phyloP scores from a whole-genome alignment of 2,113 vertebrate species.

The Ailurus styani region DNA sequence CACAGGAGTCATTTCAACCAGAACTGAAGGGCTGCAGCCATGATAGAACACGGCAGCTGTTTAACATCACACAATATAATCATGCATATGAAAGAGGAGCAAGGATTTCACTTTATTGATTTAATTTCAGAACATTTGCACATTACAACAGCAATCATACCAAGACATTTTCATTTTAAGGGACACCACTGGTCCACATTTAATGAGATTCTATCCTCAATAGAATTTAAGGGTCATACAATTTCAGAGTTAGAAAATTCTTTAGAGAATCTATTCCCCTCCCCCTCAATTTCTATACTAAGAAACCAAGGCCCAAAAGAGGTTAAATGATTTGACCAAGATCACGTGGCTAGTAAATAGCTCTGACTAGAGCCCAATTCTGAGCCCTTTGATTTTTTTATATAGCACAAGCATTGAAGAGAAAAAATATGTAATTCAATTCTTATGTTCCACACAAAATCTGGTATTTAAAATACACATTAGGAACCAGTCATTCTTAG shows the following conservation, averaged over 20 bases:
- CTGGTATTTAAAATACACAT: not conserved
- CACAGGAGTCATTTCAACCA: slow-evolving; percentile 56
- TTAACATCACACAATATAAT: slow-evolving; percentile 49
- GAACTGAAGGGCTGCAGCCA: slow-evolving; percentile 22
- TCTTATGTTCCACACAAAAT: slow-evolving; percentile 22
- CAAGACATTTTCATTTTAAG: slow-evolving; percentile 49
- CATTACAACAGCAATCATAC: slow-evolving; percentile 37
- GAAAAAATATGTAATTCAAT: not conserved
- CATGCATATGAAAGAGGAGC: slow-evolving; percentile 11
- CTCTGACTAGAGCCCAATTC: not conserved
- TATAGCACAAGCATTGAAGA: slow-evolving; percentile 21
- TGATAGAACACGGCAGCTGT: slow-evolving; percentile 46
- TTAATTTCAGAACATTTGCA: slow-evolving; percentile 60
- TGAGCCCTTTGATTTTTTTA: slow-evolving; percentile 22
- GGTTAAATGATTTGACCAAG: slow-evolving; percentile 26
- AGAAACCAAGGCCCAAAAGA: not conserved
- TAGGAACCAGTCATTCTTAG: not conserved
- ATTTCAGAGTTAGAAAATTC: slow-evolving; percentile 34
- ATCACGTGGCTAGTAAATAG: slow-evolving; percentile 2
- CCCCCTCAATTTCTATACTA: not conserved
- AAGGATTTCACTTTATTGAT: slow-evolving; percentile 53
- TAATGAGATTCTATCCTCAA: slow-evolving; percentile 39
- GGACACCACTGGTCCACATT: not conserved
- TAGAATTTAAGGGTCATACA: slow-evolving; percentile 31
- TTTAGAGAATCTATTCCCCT: not conserved